Conservation (phyloP, 2,113 vertebrate species). For the Nibea coibor region DNA sequence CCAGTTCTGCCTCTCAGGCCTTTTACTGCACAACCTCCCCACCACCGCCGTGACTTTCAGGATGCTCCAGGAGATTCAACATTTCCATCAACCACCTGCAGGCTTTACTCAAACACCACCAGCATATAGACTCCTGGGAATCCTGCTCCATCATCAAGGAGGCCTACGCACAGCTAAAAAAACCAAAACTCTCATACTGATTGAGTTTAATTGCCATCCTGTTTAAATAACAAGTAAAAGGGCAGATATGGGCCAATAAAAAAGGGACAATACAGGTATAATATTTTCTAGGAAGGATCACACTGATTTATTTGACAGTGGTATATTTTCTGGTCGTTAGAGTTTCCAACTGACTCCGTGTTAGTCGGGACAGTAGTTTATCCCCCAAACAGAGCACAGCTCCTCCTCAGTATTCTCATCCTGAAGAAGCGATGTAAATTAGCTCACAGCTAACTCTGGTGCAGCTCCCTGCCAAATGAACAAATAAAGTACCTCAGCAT, state of each 20-base stretch:
- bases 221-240: neutral
- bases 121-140: neutral
- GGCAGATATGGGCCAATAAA: neutral
- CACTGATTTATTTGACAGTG: too few relatives aligned
- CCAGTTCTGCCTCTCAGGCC: neutral
- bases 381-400: neutral
- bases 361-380: neutral
- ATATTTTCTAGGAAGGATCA: neutral
- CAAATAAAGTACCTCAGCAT: too few relatives aligned
- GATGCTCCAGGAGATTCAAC: neutral
- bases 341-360: neutral
- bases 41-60: neutral
- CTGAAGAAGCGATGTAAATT: too few relatives aligned
- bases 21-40: neutral
- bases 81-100: neutral
- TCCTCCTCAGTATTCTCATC: neutral
- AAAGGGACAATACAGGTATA: too few relatives aligned
- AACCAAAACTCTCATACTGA: neutral
- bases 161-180: neutral
- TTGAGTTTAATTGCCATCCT: neutral
- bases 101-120: neutral
- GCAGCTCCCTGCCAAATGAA: too few relatives aligned
- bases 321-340: neutral
- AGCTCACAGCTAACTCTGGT: too few relatives aligned
- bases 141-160: neutral